Base-by-base conservation (phyloP, 2,888 invertebrate species). In the Sinotaia quadrata region DNA sequence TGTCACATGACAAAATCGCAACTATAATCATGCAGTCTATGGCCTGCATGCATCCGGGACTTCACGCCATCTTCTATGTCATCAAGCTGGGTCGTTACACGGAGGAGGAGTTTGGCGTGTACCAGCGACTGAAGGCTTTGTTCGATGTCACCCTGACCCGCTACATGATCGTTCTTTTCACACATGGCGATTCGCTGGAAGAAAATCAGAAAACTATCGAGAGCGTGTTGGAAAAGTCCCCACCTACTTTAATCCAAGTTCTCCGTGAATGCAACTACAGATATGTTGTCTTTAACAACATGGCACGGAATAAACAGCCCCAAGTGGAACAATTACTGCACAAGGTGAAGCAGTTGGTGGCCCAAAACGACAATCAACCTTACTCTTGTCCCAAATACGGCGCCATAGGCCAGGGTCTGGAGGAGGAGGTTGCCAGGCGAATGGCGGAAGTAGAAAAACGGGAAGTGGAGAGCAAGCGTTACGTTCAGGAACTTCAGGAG, bases 31-130 rank as follows among this genome's bases (percentile, higher is more conserved):
- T 62, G 15, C 62, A 62, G 36, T 51, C 51, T 21, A 37, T 62
- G 24, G 52, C 62, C 34, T 31, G 52, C 27, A 36, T 52, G 36
- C 62, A 62, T 36, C 62, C 62, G 34, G 62, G 62, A 24, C 62
- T 52, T 34, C 49, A 49, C 36, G 52, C 62, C 34, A 36, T 62
- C 2, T 34, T 62, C 5, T 62, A 49, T 37, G 51, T 62, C 62
- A 15, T 62, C 34, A 24, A 27, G 7, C 8, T 51, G 21, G 36
- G 62, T 18, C 49, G 62, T 1, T 62, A 33, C 51, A 62, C 62
- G 18, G 36, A 47, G 36, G 62, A 62, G 37, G 62, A 62, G 8
- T 10, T 36, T 10, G 36, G 27, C 10, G 51, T 34, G 4, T 62
- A 62, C 62, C 5, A 21, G 7, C 34, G 62, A 4, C 34, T 62